Evolutionary conservation across 1,140 invertebrate species (phyloP), one percentile per base, ranked within the genome.

Genomic region (Odontomachus brunneus): DNA sequence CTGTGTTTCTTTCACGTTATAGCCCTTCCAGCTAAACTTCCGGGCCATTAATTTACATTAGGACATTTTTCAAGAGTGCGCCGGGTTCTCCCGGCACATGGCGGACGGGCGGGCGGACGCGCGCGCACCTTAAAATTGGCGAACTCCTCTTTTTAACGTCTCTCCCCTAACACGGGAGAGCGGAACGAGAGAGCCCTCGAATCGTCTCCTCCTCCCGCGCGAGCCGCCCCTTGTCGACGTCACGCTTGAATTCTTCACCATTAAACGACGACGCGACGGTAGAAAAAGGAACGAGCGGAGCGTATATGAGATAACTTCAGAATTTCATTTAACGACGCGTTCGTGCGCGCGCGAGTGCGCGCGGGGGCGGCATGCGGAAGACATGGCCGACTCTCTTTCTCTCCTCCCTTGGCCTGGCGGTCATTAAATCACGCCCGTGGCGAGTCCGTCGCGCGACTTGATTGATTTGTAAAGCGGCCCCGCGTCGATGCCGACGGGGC

Each of bases 31-130:
- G 78, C 87, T 74, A 89, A 92, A 92, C 91, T 92, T 92, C 85
- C 86, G 85, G 82, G 71, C 89, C 89, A 91, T 92, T 92, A 92
- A 92, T 92, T 91, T 91, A 88, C 89, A 91, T 89, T 89, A 89
- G 88, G 89, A 88, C 89, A 91, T 91, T 91, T 91, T 90, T 90
- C 89, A 91, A 90, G 88, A 89, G 87, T 76, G 38, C 38, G 66
- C 84, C 81, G 55, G 63, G 38, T 7, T 44, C 65, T 65, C 80
- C 57, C n/a, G n/a, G n/a, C n/a, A n/a, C n/a, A n/a, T 48, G 82
- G 53, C 67, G 38, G 38, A 11, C 81, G n/a, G n/a, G n/a, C n/a
- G n/a, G n/a, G n/a, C n/a, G n/a, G n/a, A n/a, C n/a, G n/a, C n/a
- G n/a, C n/a, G 85, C 83, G 76, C 83, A 82, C 82, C 73, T 89